phyloP scores from a whole-genome alignment of 2,888 invertebrate species.

The Eulithis prunata region DNA sequence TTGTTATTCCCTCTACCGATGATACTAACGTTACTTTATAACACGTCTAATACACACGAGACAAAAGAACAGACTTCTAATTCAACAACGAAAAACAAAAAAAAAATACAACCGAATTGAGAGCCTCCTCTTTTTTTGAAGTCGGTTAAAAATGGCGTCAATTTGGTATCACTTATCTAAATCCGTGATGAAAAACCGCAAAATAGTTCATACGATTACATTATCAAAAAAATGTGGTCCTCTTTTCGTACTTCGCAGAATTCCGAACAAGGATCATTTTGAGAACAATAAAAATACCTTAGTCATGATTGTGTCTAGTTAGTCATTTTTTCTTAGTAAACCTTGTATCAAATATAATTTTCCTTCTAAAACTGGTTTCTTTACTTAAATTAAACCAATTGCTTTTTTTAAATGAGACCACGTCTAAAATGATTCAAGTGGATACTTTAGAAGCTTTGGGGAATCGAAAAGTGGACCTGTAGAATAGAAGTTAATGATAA shows the following conservation, averaged over 20 bases:
- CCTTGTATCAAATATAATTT: conserved; percentile 42
- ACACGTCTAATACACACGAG: too few species aligned
- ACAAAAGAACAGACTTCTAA: too few species aligned
- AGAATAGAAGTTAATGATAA: too few species aligned
- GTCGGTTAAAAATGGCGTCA: too few species aligned
- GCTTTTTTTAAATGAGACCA: conserved; percentile 36
- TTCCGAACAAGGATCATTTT: conserved; percentile 22
- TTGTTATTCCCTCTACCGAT: too few species aligned
- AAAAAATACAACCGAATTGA: too few species aligned
- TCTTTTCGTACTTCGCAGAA: conserved; percentile 32
- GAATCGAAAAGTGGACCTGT: background rate
- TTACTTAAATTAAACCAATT: conserved; percentile 47
- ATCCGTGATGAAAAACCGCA: conserved; percentile 10
- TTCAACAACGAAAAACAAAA: too few species aligned
- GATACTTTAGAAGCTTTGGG: background rate
- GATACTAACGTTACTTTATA: too few species aligned
- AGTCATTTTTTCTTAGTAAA: conserved; percentile 57
- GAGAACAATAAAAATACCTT: conserved; percentile 47
- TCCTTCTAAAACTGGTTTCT: conserved; percentile 48
- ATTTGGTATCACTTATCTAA: too few species aligned
- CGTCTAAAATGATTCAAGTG: background rate
- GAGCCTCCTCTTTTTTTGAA: too few species aligned
- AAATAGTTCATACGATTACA: background rate
- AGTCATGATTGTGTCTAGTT: conserved; percentile 49
- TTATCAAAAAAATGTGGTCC: background rate